Conservation (phyloP, 1,140 invertebrate species). For the Physella acuta region DNA sequence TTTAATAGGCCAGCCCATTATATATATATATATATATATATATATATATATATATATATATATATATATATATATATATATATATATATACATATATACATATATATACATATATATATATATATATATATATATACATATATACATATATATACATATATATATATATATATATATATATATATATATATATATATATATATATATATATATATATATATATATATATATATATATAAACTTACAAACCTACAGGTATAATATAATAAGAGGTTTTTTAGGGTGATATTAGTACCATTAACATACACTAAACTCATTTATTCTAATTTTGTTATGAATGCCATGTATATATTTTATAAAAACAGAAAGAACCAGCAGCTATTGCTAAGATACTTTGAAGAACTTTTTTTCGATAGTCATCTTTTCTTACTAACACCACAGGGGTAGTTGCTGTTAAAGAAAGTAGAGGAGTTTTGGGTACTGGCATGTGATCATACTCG, state of each 20-base stretch:
- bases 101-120: constrained; percentile 5
- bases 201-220: constrained; percentile 5
- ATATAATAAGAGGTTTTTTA: too few relatives aligned
- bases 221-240: constrained; percentile 5
- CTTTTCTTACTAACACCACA: constrained; percentile 71
- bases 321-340: too few relatives aligned
- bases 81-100: constrained; percentile 5
- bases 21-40: constrained; percentile 5
- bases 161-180: constrained; percentile 5
- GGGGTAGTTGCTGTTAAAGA: constrained; percentile 69
- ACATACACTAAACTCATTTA: too few relatives aligned
- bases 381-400: constrained; percentile 73
- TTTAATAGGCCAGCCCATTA: too few relatives aligned
- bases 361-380: constrained; percentile 68
- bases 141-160: background rate
- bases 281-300: too few relatives aligned
- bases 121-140: constrained; percentile 5
- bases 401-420: constrained; percentile 71
- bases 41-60: constrained; percentile 5
- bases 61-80: constrained; percentile 5
- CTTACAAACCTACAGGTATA: background rate
- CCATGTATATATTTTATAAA: constrained; percentile 70
- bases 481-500: constrained; percentile 66
- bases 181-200: constrained; percentile 5
- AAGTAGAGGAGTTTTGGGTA: constrained; percentile 66